Evolutionary conservation across 2,113 vertebrate species (phyloP).

Genomic region (Ictalurus furcatus): DNA sequence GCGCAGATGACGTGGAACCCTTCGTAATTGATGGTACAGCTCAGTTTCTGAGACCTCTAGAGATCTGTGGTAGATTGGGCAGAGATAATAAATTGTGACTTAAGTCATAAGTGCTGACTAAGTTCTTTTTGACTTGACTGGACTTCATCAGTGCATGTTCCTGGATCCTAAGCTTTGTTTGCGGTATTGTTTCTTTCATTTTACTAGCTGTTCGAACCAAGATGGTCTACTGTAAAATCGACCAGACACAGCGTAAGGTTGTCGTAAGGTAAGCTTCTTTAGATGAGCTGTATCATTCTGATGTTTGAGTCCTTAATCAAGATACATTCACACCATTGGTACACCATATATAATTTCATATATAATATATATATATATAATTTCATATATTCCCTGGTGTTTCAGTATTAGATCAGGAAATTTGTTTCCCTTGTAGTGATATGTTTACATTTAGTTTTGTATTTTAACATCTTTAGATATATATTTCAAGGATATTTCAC

Average conservation of each 20-base stretch:
- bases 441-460: neutral
- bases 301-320: neutral
- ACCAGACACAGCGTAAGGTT: slow-evolving; percentile 96
- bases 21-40: slow-evolving; percentile 94
- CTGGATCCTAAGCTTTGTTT: neutral
- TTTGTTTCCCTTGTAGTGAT: neutral
- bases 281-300: neutral
- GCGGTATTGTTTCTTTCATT: slow-evolving; percentile 26
- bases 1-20: slow-evolving; percentile 92
- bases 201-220: slow-evolving; percentile 93
- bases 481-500: neutral
- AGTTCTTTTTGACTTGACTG: neutral
- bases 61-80: neutral
- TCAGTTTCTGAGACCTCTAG: neutral
- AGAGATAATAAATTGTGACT: neutral
- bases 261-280: slow-evolving; percentile 87
- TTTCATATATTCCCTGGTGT: neutral
- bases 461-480: neutral
- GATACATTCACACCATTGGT: too few species aligned
- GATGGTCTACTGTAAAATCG: slow-evolving; percentile 99
- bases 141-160: neutral
- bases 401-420: neutral
- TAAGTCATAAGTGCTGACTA: neutral
- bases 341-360: too few species aligned
- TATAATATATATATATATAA: too few species aligned